Base-by-base conservation (phyloP, 2,888 invertebrate species). In the Platynereis dumerilii region DNA sequence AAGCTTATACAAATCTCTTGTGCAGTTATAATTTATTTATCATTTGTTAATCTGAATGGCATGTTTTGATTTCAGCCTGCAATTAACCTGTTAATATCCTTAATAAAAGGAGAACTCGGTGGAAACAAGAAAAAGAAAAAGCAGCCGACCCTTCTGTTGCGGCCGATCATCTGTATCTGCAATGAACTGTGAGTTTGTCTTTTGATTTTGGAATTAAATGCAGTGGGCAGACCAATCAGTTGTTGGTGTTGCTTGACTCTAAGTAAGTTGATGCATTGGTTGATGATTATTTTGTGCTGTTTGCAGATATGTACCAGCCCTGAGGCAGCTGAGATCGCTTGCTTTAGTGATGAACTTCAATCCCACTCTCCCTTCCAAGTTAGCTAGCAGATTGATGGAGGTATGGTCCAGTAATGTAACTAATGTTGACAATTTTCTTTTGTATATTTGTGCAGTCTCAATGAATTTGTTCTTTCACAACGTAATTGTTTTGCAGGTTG, bases 141-240 rank as follows among this genome's bases (percentile, higher is more conserved):
- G 52, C 75, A 79, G 45, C 74, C 72, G 24, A 73, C 70, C 20
- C 65, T 78, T 2, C 85, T 96, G 60, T 89, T 89, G 70, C 86
- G 98, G 59, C 98, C 98, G 0, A 90, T 99, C 39, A 93, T 99
- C 72, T 98, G 97, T 80, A 97, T 98, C 71, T 99, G 98, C 80
- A 99, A 99, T 81, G 96, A 98, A 80, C 87, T 92, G 75, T 98
- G 93, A 78, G 91, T 91, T 1, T 52, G 27, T 24, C 3, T 34
- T n/a, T n/a, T n/a, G n/a, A n/a, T n/a, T n/a, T n/a, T n/a, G n/a
- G n/a, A n/a, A n/a, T n/a, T n/a, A n/a, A n/a, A n/a, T n/a, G n/a
- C n/a, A n/a, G n/a, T n/a, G n/a, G n/a, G n/a, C n/a, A n/a, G n/a
- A n/a, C n/a, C n/a, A n/a, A n/a, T n/a, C n/a, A n/a, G n/a, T n/a